Percentiles rank a stretch among this genome's conserved stretches.
These are phyloP conservation scores for Scaptomyza hsui DNA, from an alignment of 1,140 invertebrate genomes.

Conservation along the genomic window DNA sequence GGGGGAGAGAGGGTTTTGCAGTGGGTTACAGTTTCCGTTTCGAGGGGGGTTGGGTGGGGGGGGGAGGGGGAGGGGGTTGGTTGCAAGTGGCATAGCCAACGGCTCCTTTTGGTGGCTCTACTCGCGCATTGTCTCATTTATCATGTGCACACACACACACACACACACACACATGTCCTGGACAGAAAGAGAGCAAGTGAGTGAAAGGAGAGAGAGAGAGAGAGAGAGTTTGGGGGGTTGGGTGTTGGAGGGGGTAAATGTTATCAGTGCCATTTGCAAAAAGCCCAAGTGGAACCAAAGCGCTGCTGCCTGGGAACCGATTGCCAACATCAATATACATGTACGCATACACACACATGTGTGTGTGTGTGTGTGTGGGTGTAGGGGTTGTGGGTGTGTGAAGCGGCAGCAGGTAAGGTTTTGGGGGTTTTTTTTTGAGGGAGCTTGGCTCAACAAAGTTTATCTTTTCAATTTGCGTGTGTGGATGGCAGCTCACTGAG, in stretches of 20 bases:
- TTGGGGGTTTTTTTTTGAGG: neutral
- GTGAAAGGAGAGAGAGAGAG: neutral
- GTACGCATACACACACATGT: neutral
- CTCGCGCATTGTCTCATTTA: slow-evolving; percentile 55
- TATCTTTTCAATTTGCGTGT: slow-evolving; percentile 75
- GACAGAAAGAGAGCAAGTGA: slow-evolving; percentile 19
- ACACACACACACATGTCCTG: slow-evolving; percentile 44
- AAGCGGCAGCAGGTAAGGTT: slow-evolving; percentile 30
- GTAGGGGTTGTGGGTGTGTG: slow-evolving; percentile 12
- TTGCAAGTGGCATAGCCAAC: slow-evolving; percentile 37
- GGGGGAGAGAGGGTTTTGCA: no score
- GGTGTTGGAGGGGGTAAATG: slow-evolving; percentile 40
- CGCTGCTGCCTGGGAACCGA: slow-evolving; percentile 61
- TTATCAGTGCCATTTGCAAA: slow-evolving; percentile 74
- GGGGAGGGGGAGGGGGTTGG: neutral
- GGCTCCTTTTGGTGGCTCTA: slow-evolving; percentile 46
- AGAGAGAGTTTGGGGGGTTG: neutral
- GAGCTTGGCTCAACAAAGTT: slow-evolving; percentile 72
- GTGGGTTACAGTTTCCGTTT: no score
- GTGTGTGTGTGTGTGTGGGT: neutral
- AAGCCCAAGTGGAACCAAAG: slow-evolving; percentile 64
- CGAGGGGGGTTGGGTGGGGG: no score
- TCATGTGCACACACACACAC: slow-evolving; percentile 50
- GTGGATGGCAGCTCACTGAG: slow-evolving; percentile 35
- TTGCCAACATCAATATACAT: slow-evolving; percentile 70